Base-by-base conservation (phyloP, 2,888 invertebrate species). In the Aquatica leii region DNA sequence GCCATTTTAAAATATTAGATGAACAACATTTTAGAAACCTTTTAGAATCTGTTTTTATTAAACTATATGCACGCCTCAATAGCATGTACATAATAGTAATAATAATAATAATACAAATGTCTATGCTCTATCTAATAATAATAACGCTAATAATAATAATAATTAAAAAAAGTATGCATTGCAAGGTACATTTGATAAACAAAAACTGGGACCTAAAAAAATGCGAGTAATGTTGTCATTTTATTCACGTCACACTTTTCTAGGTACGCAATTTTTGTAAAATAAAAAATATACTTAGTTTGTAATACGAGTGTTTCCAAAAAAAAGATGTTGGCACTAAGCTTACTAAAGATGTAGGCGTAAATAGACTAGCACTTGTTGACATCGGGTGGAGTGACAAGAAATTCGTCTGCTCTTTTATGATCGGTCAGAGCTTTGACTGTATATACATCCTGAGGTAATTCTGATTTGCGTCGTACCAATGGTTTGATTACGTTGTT, bases 361-460 rank as follows among this genome's bases (percentile, higher is more conserved):
- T 68, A 69, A 73, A 70, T 73, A 78, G 85, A 89, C 89, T 92
- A 93, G 90, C 91, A 93, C 84, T 91, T 91, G 86, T 92, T 93
- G 73, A 90, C 90, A 85, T 94, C 93, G 67, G 93, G 92, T 76
- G 93, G 91, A 65, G 94, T 91, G 72, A 90, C 84, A 75, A 97
- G 90, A 86, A 87, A 96, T 78, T 95, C 93, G 83, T 97, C 97
- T 73, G 94, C 92, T 77, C 97, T 88, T 83, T 93, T 93, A 86
- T 97, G 96, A 81, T 94, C 94, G 80, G 90, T 92, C 73, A 97
- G 87, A 69, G 96, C 96, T 82, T 92, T 92, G 76, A 95, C 90
- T 57, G 96, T 97, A 81, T 90, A 90, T 74, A 92, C 88, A 85
- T 98, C 97, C 77, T 95, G 94, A 49, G 97, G 97, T 79, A 98